Base-by-base conservation (phyloP, 30 jellyfish, hydroid and myxozoan genomes). In the Chrysaora quinquecirrha region DNA sequence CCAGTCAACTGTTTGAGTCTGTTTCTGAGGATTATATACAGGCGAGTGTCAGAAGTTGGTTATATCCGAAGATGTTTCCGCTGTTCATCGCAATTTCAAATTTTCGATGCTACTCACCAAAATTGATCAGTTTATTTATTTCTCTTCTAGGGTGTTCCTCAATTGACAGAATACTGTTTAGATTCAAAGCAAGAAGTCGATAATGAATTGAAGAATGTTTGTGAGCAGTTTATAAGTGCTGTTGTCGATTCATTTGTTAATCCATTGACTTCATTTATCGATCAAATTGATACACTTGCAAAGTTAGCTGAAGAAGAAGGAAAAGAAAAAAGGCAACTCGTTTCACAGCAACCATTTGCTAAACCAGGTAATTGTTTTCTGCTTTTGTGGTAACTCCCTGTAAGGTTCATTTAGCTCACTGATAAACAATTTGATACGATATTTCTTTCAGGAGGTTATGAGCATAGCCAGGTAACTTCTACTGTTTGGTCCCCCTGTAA, bases 91-190 rank as follows among this genome's bases (percentile, higher is more conserved):
- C n/a, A n/a, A n/a, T n/a, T n/a, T n/a, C n/a, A n/a, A n/a, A n/a
- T n/a, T n/a, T n/a, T n/a, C n/a, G n/a, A n/a, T n/a, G n/a, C n/a
- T n/a, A n/a, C n/a, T n/a, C n/a, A n/a, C n/a, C n/a, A n/a, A n/a
- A n/a, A n/a, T n/a, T n/a, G n/a, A n/a, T n/a, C n/a, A n/a, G n/a
- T n/a, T n/a, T n/a, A n/a, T n/a, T n/a, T n/a, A n/a, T n/a, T n/a
- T n/a, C n/a, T n/a, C n/a, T n/a, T n/a, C n/a, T 50, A 93, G 98
- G 98, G 98, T 34, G 97, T 93, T 11, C 98, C 98, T 21, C 98
- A 93, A 49, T 48, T 93, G 25, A 93, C 98, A 1, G 98, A 93
- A 73, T 93, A 93, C 35, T 86, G 89, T 68, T 49, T 93, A 38
- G 98, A 93, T 76, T 93, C 98, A 1, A 93, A 93, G 23, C 23